Evolutionary conservation across 2,888 invertebrate genomes (phyloP).

Genomic region (Drosophila pseudotakahashii): DNA sequence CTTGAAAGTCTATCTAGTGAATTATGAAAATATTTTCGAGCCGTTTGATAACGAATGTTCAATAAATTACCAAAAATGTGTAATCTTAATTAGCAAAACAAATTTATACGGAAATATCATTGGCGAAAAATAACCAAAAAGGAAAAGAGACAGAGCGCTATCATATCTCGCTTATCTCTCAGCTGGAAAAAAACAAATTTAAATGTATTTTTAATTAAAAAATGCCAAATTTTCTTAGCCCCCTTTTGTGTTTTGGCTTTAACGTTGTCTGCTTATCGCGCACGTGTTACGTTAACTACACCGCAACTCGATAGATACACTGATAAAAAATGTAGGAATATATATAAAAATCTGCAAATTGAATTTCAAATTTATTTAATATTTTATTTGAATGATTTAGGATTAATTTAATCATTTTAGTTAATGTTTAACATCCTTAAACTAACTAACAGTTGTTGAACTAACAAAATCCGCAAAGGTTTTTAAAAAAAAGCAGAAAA

Average conservation of each 20-base stretch:
- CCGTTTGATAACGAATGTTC: conserved; percentile 1
- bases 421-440: no score
- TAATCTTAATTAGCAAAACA: conserved; percentile 35
- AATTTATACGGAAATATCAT: conserved; percentile 12
- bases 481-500: no score
- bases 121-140: conserved; percentile 14
- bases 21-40: conserved; percentile 25
- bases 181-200: conserved; percentile 5
- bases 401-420: no score
- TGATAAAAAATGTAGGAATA: no score
- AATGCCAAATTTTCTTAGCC: conserved; percentile 40
- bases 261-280: conserved; percentile 43
- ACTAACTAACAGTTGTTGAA: no score
- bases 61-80: conserved; percentile 17
- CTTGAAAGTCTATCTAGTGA: conserved; percentile 25
- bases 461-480: no score
- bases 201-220: conserved; percentile 51
- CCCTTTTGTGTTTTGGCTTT: conserved; percentile 30
- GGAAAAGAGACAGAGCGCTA: conserved; percentile 5
- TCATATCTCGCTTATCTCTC: conserved; percentile 32
- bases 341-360: no score
- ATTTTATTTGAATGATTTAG: no score
- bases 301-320: conserved; percentile 6
- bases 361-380: no score
- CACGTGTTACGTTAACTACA: conserved; percentile 36